phyloP scores from a whole-genome alignment of 2,888 invertebrate genomes.

The Geotrupes spiniger region DNA sequence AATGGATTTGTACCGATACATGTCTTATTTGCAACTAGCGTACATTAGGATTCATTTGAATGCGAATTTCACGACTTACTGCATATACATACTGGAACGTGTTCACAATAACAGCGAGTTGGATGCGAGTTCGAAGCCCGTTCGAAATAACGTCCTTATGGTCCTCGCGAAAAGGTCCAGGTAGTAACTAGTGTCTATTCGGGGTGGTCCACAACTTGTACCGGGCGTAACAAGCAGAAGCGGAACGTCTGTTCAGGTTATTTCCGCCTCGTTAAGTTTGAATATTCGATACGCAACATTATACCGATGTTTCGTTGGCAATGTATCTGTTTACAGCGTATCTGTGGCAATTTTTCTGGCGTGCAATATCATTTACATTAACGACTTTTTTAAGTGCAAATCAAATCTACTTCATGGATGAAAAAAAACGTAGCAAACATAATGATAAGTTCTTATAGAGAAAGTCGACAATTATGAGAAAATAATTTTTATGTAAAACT shows the following conservation, averaged over 20 bases:
- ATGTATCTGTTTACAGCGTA: constrained; percentile 25
- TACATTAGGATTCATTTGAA: constrained; percentile 5
- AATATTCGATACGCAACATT: constrained; percentile 29
- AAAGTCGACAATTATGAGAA: too few relatives aligned
- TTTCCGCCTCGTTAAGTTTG: constrained; percentile 24
- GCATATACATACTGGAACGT: not conserved
- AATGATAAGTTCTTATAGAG: too few relatives aligned
- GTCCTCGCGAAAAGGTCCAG: constrained; percentile 11
- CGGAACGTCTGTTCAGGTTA: constrained; percentile 27
- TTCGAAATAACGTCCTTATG: constrained; percentile 4
- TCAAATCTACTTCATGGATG: too few relatives aligned
- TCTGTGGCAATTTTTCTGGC: not conserved
- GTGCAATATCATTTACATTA: too few relatives aligned
- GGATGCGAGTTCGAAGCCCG: too few relatives aligned
- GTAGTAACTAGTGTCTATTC: constrained; percentile 19
- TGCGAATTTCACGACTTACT: not conserved
- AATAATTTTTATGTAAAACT: too few relatives aligned
- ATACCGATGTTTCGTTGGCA: constrained; percentile 29
- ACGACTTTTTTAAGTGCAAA: too few relatives aligned
- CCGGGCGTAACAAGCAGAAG: constrained; percentile 29
- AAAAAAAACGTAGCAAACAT: too few relatives aligned
- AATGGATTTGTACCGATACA: not conserved
- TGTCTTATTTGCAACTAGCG: constrained; percentile 1
- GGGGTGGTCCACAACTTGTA: constrained; percentile 27
- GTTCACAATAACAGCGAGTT: not conserved